Base-by-base conservation (phyloP, 2,113 vertebrate species). In the Elephas maximus region DNA sequence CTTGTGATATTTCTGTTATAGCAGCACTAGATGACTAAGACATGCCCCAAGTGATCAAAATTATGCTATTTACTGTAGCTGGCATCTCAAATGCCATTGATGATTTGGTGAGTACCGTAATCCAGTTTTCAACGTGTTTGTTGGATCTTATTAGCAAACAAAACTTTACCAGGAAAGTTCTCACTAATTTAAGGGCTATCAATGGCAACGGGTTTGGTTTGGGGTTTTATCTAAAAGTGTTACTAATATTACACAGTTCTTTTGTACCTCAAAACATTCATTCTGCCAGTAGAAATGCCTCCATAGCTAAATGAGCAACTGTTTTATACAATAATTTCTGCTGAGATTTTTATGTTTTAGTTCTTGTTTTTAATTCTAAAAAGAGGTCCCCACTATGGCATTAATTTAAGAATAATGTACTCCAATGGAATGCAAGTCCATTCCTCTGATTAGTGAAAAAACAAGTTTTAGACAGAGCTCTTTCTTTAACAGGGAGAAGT, bases 311-410 rank as follows among this genome's bases (percentile, higher is more conserved):
- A 23, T n/a, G 24, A 90, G 33, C 48, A 71, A n/a, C 23, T 53
- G 0, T 71, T 83, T 83, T 57, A 62, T 44, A 74, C 7, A 15
- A 65, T 90, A 37, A 77, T 88, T 90, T 73, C 5, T 77, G 87
- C 57, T 81, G 53, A 87, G n/a, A 48, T 63, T 76, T 85, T 69
- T 88, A 37, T 57, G 15, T 78, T 90, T 48, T 67, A 71, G 26
- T 71, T 65, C 28, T 77, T 92, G 21, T 23, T 65, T 88, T 91
- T 57, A 81, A 85, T 74, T 77, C 73, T 74, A 41, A 85, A 92
- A 57, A 26, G 17, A 17, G 71, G 4, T 60, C 85, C 92, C 74
- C 10, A 89, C 6, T 62, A 26, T 78, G 44, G 10, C 53, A 28
- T 88, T 96, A 69, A 89, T 37, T 83, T 84, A 71, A 53, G 51